These are phyloP conservation scores for Calephelis nemesis DNA, from an alignment of 1,140 invertebrate genomes.

Conservation along the genomic window DNA sequence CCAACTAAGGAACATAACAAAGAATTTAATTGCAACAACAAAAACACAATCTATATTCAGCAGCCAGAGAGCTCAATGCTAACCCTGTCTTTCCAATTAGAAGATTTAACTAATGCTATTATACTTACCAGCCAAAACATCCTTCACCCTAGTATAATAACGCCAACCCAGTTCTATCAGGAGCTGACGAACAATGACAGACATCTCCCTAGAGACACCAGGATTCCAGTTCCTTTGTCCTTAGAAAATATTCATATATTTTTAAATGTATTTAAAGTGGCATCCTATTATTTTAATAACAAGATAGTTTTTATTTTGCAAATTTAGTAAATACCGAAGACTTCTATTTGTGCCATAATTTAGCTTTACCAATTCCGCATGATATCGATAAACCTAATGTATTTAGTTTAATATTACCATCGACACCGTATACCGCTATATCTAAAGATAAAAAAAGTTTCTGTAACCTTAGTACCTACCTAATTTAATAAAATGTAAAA, in stretches of 20 bases:
- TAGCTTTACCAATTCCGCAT: slow-evolving; percentile 33
- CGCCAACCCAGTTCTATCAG: too few relatives aligned
- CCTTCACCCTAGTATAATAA: too few relatives aligned
- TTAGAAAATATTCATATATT: slow-evolving; percentile 1
- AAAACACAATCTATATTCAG: not conserved
- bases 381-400: slow-evolving; percentile 67
- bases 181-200: too few relatives aligned
- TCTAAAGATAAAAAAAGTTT: slow-evolving; percentile 28
- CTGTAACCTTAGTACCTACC: slow-evolving; percentile 25
- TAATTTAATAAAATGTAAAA: slow-evolving; percentile 43
- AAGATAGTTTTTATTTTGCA: slow-evolving; percentile 31
- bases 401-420: slow-evolving; percentile 26
- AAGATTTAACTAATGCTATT: slow-evolving; percentile 2
- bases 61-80: slow-evolving; percentile 2
- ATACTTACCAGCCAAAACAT: not conserved
- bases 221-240: not conserved
- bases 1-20: not conserved
- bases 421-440: slow-evolving; percentile 28
- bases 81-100: slow-evolving; percentile 1
- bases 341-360: slow-evolving; percentile 32
- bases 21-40: not conserved
- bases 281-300: slow-evolving; percentile 6
- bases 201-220: too few relatives aligned
- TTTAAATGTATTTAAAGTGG: slow-evolving; percentile 7
- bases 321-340: slow-evolving; percentile 30